Conservation (phyloP, 2,888 invertebrate genomes). For the Acanthoscelides obtectus region DNA sequence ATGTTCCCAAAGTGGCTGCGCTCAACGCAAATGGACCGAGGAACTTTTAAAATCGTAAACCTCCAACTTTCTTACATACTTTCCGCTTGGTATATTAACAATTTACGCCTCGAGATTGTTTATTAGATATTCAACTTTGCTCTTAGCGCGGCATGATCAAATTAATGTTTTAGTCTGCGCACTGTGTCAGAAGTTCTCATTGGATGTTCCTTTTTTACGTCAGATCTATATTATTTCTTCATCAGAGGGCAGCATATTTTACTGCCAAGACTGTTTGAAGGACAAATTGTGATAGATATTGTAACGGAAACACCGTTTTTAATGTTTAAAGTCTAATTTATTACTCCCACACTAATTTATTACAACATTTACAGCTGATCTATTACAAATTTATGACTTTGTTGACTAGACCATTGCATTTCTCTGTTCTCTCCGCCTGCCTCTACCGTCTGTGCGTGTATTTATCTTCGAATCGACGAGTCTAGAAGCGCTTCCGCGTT, state of each 20-base stretch:
- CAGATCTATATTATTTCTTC: constrained; percentile 1
- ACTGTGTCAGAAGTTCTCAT: neutral
- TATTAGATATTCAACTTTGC: constrained; percentile 13
- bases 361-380: too few species aligned
- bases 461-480: too few species aligned
- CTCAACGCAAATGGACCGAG: constrained; percentile 12
- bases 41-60: constrained; percentile 13
- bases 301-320: too few species aligned
- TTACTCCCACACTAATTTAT: too few species aligned
- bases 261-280: neutral
- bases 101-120: constrained; percentile 15
- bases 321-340: too few species aligned
- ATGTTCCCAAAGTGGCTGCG: constrained; percentile 6
- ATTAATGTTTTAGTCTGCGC: neutral
- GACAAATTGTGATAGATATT: neutral
- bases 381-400: too few species aligned
- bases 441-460: too few species aligned
- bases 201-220: neutral
- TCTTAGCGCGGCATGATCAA: neutral
- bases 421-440: too few species aligned
- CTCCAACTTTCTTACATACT: constrained; percentile 13
- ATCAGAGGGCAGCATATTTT: constrained; percentile 3
- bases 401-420: too few species aligned
- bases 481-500: too few species aligned
- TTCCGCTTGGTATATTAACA: constrained; percentile 11